phyloP scores from a whole-genome alignment of 2,797 vertebrate genomes.

The Sphenodon punctatus region DNA sequence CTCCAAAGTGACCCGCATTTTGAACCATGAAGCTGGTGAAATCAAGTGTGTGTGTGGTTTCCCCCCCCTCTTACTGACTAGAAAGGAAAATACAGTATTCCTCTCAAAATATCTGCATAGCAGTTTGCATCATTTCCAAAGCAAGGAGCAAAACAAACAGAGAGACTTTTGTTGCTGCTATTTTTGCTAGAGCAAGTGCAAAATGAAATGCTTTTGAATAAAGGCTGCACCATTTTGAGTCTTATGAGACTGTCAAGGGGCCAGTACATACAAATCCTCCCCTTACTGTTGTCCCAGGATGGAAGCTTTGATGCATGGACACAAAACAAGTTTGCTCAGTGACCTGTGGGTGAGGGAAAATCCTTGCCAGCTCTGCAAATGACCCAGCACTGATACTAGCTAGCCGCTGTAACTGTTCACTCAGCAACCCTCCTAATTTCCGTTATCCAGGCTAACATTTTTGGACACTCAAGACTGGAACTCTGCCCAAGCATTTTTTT shows the following conservation, averaged over 20 bases:
- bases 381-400: conserved; percentile 48
- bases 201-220: conserved; percentile 15
- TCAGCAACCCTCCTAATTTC: conserved; percentile 26
- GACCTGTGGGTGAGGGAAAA: conserved; percentile 36
- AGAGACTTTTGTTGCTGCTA: background rate
- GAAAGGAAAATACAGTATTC: background rate
- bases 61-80: background rate
- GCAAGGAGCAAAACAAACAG: accelerated
- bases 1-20: background rate
- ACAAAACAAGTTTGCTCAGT: conserved; percentile 59
- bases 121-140: background rate
- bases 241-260: background rate
- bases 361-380: conserved; percentile 36
- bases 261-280: conserved; percentile 11
- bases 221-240: conserved; percentile 14
- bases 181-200: background rate
- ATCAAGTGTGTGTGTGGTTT: background rate
- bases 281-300: conserved; percentile 6
- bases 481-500: background rate
- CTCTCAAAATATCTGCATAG: background rate
- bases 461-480: background rate
- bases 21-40: background rate
- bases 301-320: conserved; percentile 20
- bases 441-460: background rate
- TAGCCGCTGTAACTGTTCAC: conserved; percentile 4